These are phyloP conservation scores for Patella vulgata DNA, from an alignment of 1,140 invertebrate genomes.

Conservation along the genomic window DNA sequence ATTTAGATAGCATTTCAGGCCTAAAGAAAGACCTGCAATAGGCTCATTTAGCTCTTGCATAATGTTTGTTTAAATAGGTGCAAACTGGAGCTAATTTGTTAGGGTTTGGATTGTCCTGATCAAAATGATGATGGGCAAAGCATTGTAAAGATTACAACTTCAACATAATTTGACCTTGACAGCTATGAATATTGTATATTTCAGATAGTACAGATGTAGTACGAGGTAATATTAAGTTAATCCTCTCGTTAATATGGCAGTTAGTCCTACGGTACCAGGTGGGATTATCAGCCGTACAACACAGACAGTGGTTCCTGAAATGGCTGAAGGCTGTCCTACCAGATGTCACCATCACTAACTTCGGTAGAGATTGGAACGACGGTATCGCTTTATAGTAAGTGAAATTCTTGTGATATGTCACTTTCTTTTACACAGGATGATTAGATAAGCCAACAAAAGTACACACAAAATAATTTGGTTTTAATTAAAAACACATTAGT, in stretches of 20 bases:
- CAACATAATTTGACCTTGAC: too few relatives aligned
- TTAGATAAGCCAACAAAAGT: not conserved
- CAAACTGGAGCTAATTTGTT: too few relatives aligned
- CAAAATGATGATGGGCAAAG: too few relatives aligned
- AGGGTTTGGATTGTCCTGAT: too few relatives aligned
- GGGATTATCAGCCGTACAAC: constrained; percentile 91
- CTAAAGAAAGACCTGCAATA: too few relatives aligned
- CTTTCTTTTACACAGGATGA: too few relatives aligned
- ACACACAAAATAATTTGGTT: not conserved
- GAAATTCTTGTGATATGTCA: constrained; percentile 56
- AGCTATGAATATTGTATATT: too few relatives aligned
- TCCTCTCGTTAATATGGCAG: constrained; percentile 95
- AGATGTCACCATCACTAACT: constrained; percentile 91
- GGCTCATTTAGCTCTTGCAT: too few relatives aligned
- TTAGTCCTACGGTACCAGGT: constrained; percentile 93
- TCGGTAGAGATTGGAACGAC: constrained; percentile 97
- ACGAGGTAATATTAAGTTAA: constrained; percentile 95
- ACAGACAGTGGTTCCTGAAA: constrained; percentile 94
- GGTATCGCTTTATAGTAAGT: constrained; percentile 74
- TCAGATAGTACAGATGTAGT: constrained; percentile 96
- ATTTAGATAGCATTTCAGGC: too few relatives aligned
- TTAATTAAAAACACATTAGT: too few relatives aligned
- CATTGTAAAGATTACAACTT: too few relatives aligned
- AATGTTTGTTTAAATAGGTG: too few relatives aligned
- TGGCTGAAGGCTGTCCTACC: constrained; percentile 95